Evolutionary conservation across 2,797 vertebrate species (phyloP), one percentile per base, ranked within the genome.

Genomic region (Pitangus sulphuratus): DNA sequence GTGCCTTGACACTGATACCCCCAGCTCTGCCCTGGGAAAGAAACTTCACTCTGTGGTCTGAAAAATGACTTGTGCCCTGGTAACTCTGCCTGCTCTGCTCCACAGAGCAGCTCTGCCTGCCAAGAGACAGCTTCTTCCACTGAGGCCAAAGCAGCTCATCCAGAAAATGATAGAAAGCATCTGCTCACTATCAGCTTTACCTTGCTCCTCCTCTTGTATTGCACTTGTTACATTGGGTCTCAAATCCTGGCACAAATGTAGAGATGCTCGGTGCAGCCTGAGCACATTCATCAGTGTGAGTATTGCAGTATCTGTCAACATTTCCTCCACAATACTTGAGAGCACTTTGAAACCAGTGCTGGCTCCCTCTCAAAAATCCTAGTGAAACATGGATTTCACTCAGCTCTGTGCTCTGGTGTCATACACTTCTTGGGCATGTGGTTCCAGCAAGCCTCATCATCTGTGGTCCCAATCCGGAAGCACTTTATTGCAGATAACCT

Each of bases 131-230:
- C 61, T 70, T 31, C 50, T 74, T 81, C 74, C 60, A 50, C 90
- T 76, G 37, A 75, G 30, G 57, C 53, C 77, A 75, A 53, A 74
- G 57, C 53, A 93, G 40, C 79, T 76, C 9, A 2, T 47, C 39
- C 88, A 69, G 37, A 76, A 91, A 81, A 86, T 28, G 21, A 74
- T 5, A 62, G 62, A 71, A 84, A 91, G 50, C 56, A 85, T 72
- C 82, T 89, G 51, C 45, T 70, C 35, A 58, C 25, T 74, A 86
- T 58, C 64, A 94, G 74, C 45, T 84, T 95, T 68, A 60, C 37
- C 68, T 87, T 94, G 39, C 28, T 90, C 50, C 51, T 91, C 6
- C 75, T 84, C 45, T 62, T 87, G 45, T 40, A 47, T 20, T 84
- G 66, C 53, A 78, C 45, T 90, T 87, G 62, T 75, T 93, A 75